Conservation (phyloP, 2,888 invertebrate genomes). For the Heliconius hortense region DNA sequence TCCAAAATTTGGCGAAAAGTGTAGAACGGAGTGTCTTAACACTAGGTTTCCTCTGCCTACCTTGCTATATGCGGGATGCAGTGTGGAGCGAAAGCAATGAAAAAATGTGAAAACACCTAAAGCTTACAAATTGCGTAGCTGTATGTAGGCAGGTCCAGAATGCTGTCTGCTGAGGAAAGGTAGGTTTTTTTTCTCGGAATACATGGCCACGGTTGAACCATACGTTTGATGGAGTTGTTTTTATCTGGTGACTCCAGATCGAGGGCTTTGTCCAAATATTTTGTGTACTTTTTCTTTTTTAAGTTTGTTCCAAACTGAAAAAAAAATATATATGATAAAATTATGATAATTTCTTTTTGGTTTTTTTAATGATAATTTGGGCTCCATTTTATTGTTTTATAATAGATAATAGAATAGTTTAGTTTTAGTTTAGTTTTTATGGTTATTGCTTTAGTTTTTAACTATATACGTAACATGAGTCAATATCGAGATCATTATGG, state of each 20-base stretch:
- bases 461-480: too few species aligned
- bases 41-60: too few species aligned
- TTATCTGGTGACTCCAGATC: constrained; percentile 52
- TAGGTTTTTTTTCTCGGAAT: constrained; percentile 59
- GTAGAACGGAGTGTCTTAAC: too few species aligned
- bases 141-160: constrained; percentile 69
- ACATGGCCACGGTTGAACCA: constrained; percentile 65
- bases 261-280: constrained; percentile 60
- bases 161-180: constrained; percentile 65
- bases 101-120: background rate
- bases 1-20: too few species aligned
- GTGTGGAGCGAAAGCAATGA: too few species aligned
- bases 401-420: too few species aligned
- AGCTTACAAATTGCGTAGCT: constrained; percentile 63
- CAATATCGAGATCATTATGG: too few species aligned
- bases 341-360: background rate
- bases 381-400: too few species aligned
- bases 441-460: too few species aligned
- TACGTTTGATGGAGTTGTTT: constrained; percentile 34
- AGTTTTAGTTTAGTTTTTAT: too few species aligned
- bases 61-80: too few species aligned
- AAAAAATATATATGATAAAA: background rate
- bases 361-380: too few species aligned
- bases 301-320: constrained; percentile 57
- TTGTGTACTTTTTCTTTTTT: constrained; percentile 59